A percentile compares a stretch with the other conserved stretches of the same genome.
These are phyloP conservation scores for Philotrypesis tridentata DNA, from an alignment of 1,140 invertebrate species.

Conservation along the genomic window DNA sequence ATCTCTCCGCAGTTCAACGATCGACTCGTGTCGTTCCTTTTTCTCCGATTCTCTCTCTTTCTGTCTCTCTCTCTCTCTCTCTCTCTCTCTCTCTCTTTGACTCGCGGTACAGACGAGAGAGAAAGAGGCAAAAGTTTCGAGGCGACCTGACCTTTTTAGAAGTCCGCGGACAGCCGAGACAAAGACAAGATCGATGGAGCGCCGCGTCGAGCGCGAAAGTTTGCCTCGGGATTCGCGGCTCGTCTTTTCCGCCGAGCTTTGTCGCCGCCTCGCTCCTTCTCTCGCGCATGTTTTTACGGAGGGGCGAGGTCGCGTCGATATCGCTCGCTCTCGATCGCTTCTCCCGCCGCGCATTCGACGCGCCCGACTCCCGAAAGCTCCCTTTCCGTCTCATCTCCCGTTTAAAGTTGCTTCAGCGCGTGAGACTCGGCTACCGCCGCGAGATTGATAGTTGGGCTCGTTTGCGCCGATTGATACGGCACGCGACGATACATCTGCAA, in stretches of 20 bases:
- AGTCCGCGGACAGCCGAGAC: conserved; percentile 22
- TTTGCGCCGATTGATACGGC: no score
- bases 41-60: no score
- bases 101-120: no score
- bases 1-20: background rate
- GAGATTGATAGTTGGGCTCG: no score
- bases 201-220: conserved; percentile 40
- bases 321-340: background rate
- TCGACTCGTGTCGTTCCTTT: background rate
- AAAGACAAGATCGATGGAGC: conserved; percentile 49
- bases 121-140: background rate
- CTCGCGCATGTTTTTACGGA: background rate
- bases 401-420: no score
- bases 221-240: conserved; percentile 17
- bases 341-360: no score
- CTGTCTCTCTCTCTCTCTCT: no score
- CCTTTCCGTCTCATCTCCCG: no score
- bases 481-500: no score
- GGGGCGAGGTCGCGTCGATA: background rate
- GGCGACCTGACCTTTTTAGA: conserved; percentile 2
- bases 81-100: background rate
- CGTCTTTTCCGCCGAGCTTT: background rate
- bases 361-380: background rate
- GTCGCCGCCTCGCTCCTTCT: background rate
- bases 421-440: no score